phyloP scores from a whole-genome alignment of 2,888 invertebrate species.

The Caradrina clavipalpis region DNA sequence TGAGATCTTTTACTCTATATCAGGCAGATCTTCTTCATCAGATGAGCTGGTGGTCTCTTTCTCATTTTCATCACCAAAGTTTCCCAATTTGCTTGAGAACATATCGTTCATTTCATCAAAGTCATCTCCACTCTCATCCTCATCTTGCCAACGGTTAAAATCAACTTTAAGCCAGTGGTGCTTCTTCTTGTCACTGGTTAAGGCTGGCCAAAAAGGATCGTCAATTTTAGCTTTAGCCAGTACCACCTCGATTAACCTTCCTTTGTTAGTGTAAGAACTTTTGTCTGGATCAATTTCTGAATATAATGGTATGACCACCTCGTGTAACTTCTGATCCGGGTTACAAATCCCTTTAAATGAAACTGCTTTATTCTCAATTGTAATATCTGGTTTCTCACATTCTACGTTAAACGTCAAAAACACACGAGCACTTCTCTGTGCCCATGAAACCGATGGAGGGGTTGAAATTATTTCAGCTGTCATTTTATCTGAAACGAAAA shows the following conservation, averaged over 20 bases:
- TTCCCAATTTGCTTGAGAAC: conserved; percentile 80
- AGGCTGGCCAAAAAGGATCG: conserved; percentile 96
- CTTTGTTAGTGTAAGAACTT: conserved; percentile 93
- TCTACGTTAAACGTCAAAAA: conserved; percentile 97
- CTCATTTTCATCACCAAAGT: conserved; percentile 80
- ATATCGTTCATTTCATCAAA: conserved; percentile 80
- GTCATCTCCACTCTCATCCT: conserved; percentile 97
- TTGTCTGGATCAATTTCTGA: conserved; percentile 96
- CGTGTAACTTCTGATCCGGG: conserved; percentile 95
- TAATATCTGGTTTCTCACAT: conserved; percentile 95
- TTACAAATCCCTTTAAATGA: conserved; percentile 96
- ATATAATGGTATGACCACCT: conserved; percentile 96
- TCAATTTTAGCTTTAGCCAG: conserved; percentile 92
- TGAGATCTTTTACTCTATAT: conserved; percentile 89
- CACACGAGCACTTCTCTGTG: conserved; percentile 95
- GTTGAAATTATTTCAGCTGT: conserved; percentile 70
- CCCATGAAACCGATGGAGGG: conserved; percentile 97
- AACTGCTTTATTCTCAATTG: conserved; percentile 92
- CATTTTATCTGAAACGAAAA: conserved; percentile 69
- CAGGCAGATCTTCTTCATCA: conserved; percentile 94
- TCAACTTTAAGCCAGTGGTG: conserved; percentile 99
- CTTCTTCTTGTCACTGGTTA: conserved; percentile 96
- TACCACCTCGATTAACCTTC: conserved; percentile 93
- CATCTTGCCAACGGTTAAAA: conserved; percentile 99
- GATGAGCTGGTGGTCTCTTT: conserved; percentile 93